Conservation (phyloP, 2,113 vertebrate genomes). For the Triplophysa siluroides region DNA sequence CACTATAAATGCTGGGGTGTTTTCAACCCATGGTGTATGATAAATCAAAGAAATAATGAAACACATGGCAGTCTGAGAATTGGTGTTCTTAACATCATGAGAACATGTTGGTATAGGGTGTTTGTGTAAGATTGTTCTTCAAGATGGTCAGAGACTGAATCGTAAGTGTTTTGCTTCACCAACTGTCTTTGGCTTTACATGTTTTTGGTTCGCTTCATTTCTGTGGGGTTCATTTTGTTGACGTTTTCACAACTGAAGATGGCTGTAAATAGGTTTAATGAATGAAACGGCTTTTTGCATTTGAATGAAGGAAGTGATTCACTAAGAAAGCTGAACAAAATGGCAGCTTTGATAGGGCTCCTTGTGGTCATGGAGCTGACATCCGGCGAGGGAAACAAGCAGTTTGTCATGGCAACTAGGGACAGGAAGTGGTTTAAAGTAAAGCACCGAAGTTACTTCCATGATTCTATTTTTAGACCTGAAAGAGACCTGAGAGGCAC, state of each 20-base stretch:
- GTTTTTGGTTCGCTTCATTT: neutral
- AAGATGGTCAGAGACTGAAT: neutral
- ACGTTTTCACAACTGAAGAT: constrained; percentile 19
- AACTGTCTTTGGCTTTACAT: neutral
- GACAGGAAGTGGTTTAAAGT: constrained; percentile 24
- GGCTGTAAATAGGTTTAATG: constrained; percentile 4
- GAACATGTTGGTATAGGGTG: neutral
- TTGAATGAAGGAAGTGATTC: neutral
- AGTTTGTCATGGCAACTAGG: constrained; percentile 11
- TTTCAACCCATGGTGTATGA: no score
- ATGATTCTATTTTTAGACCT: constrained; percentile 54
- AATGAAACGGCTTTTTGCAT: neutral
- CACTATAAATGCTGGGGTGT: no score
- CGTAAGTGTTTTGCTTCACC: neutral
- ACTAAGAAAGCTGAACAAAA: constrained; percentile 3
- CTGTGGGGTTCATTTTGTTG: neutral
- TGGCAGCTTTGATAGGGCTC: neutral
- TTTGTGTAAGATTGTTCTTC: neutral
- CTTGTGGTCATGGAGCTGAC: constrained; percentile 41
- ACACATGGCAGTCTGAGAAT: neutral
- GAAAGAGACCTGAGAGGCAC: constrained; percentile 4
- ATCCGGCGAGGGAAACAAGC: constrained; percentile 38
- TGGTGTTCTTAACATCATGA: neutral
- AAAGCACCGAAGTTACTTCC: constrained; percentile 46
- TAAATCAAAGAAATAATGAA: no score